Percentiles rank a stretch among this genome's conserved stretches.
phyloP scores from a whole-genome alignment of 2,113 vertebrate genomes.

The Alethe diademata region DNA sequence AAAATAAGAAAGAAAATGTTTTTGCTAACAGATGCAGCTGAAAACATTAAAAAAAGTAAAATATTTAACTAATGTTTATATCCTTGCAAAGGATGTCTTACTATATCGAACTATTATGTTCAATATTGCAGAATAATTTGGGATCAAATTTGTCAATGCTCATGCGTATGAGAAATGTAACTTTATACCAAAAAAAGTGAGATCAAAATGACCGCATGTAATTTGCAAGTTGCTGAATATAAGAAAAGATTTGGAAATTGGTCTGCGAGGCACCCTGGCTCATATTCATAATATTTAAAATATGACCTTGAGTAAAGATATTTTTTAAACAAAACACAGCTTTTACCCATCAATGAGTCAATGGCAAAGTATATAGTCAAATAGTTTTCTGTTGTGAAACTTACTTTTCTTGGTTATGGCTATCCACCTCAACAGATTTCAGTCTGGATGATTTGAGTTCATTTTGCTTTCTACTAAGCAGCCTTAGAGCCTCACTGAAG shows the following conservation, averaged over 20 bases:
- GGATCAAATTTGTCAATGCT: neutral
- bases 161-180: neutral
- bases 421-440: neutral
- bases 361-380: neutral
- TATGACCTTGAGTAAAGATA: neutral
- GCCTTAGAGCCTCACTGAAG: neutral
- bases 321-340: neutral
- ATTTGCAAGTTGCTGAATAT: neutral
- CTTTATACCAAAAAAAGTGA: neutral
- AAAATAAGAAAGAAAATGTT: neutral
- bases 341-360: neutral
- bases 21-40: neutral
- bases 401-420: neutral
- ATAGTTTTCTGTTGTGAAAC: neutral
- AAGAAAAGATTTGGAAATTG: neutral
- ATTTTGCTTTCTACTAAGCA: neutral
- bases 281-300: neutral
- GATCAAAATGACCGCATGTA: neutral
- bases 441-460: neutral
- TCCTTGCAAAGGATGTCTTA: neutral
- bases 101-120: neutral
- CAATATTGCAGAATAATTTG: neutral
- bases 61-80: neutral
- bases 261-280: fast-evolving
- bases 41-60: neutral